A percentile compares a stretch with the other conserved stretches of the same genome.
Conservation (phyloP, 1,140 invertebrate species). For the Laodelphax striatellus region DNA sequence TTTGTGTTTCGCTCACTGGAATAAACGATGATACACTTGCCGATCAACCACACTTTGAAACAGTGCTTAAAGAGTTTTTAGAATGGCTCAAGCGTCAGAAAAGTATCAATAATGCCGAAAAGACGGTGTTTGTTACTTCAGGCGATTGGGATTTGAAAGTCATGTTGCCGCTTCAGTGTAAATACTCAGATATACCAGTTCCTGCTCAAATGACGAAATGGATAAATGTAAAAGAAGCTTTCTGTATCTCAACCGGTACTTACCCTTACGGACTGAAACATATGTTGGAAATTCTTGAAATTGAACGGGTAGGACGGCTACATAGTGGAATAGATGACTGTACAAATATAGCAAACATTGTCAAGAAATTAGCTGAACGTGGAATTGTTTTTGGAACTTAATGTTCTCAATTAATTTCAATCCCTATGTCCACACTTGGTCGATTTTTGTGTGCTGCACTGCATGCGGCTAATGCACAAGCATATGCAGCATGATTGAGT, state of each 20-base stretch:
- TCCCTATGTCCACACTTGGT: too few species aligned
- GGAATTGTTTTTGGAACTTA: background rate
- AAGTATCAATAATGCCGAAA: background rate
- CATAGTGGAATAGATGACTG: conserved; percentile 33
- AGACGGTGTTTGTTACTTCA: conserved; percentile 40
- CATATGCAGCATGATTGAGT: too few species aligned
- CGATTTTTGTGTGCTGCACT: too few species aligned
- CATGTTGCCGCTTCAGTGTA: conserved; percentile 45
- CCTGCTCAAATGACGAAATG: conserved; percentile 40
- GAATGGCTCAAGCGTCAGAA: background rate
- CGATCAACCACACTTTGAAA: background rate
- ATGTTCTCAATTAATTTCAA: too few species aligned
- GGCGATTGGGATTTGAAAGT: conserved; percentile 51
- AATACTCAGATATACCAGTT: conserved; percentile 32
- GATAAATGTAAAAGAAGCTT: conserved; percentile 46
- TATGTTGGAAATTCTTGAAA: conserved; percentile 27
- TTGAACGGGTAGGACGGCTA: conserved; percentile 26
- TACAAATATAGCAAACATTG: conserved; percentile 29
- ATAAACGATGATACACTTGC: background rate
- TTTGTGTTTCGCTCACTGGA: background rate
- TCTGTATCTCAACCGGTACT: conserved; percentile 21
- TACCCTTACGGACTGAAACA: conserved; percentile 29
- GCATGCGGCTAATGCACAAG: too few species aligned
- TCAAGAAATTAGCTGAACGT: background rate
- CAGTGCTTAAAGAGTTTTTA: background rate